Conservation (phyloP, 2,888 invertebrate genomes). For the Diploptera punctata region DNA sequence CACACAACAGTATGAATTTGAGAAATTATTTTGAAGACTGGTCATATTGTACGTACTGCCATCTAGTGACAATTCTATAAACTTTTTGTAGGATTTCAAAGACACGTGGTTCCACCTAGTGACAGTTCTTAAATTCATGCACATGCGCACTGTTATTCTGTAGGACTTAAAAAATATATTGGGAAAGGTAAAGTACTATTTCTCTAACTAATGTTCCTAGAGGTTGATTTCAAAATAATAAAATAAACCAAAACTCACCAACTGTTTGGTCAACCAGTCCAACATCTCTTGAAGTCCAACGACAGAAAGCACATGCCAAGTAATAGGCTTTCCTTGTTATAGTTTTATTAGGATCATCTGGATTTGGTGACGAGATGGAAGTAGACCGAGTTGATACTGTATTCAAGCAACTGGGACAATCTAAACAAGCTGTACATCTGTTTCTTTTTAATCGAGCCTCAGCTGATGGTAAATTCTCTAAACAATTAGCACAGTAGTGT, state of each 20-base stretch:
- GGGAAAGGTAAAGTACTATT: no score
- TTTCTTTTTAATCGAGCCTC: constrained; percentile 96
- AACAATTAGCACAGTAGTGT: constrained; percentile 94
- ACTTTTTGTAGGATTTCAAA: no score
- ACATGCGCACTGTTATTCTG: no score
- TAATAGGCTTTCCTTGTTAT: constrained; percentile 84
- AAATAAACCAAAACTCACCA: constrained; percentile 52
- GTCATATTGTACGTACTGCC: no score
- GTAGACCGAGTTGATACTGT: constrained; percentile 88
- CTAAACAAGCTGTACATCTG: constrained; percentile 91
- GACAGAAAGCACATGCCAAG: constrained; percentile 90
- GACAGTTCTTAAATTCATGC: no score
- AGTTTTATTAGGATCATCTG: constrained; percentile 50
- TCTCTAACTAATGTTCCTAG: no score
- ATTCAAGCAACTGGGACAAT: constrained; percentile 95
- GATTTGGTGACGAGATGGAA: constrained; percentile 64
- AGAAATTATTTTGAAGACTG: no score
- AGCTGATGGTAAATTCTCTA: constrained; percentile 93
- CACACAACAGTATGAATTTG: no score
- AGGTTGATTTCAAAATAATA: no score
- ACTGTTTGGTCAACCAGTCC: constrained; percentile 92
- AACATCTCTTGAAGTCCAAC: constrained; percentile 94
- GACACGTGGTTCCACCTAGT: no score
- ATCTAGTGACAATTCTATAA: no score
- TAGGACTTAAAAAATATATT: no score